Conservation (phyloP, 1,140 invertebrate species). For the Pachypeltis micranthus region DNA sequence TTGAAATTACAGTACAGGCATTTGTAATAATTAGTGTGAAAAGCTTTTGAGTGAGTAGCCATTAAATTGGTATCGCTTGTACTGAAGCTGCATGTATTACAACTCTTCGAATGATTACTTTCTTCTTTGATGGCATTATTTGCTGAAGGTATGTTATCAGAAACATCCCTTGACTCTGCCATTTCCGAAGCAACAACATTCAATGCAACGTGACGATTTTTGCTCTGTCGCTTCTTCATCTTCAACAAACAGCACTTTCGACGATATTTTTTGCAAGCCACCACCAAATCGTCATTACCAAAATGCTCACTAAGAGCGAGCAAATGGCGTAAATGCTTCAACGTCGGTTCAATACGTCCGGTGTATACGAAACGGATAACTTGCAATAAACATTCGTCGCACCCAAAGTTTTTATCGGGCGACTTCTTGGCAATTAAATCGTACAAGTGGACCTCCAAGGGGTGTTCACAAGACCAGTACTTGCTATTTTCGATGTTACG, state of each 20-base stretch:
- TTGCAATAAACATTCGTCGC: slow-evolving; percentile 6
- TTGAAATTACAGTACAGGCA: slow-evolving; percentile 13
- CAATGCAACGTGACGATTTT: too few relatives aligned
- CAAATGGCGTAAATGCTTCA: slow-evolving; percentile 5
- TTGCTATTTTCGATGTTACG: neutral
- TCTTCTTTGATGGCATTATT: too few relatives aligned
- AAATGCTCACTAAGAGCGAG: neutral
- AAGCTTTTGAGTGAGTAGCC: slow-evolving; percentile 8
- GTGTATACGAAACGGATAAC: slow-evolving; percentile 15
- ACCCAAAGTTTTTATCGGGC: slow-evolving; percentile 10
- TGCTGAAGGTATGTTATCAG: too few relatives aligned
- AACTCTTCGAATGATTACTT: too few relatives aligned
- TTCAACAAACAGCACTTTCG: neutral
- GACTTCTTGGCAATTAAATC: slow-evolving; percentile 9
- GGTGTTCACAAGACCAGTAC: slow-evolving; percentile 15
- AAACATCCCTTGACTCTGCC: too few relatives aligned
- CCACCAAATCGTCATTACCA: neutral
- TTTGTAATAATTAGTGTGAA: slow-evolving; percentile 14
- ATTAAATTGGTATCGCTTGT: neutral
- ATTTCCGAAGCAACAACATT: too few relatives aligned
- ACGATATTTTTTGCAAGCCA: neutral
- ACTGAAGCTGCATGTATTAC: neutral
- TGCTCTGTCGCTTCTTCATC: too few relatives aligned
- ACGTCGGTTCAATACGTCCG: slow-evolving; percentile 1
- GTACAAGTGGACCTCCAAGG: slow-evolving; percentile 6